Conservation (phyloP, 2,113 vertebrate genomes). For the Bettongia penicillata region DNA sequence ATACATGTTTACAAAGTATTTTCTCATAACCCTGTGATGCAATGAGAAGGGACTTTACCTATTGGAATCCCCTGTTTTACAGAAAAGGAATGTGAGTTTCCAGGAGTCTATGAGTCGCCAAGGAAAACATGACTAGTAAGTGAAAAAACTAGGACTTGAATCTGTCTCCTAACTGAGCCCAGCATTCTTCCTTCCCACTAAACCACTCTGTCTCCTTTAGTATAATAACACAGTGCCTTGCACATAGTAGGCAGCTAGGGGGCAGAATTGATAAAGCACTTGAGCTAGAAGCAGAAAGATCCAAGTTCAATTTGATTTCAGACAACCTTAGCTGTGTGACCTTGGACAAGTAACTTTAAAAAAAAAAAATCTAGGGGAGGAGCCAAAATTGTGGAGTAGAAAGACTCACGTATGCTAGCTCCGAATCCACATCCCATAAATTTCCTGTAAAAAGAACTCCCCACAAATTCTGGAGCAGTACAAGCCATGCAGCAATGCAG, state of each 20-base stretch:
- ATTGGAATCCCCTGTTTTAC: background rate
- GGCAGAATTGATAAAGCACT: background rate
- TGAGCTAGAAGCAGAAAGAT: background rate
- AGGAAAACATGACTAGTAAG: background rate
- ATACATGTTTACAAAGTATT: background rate
- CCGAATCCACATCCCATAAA: too few species aligned
- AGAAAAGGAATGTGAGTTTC: background rate
- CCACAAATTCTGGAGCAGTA: too few species aligned
- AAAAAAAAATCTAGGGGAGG: too few species aligned
- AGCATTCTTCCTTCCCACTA: background rate
- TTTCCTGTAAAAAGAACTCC: too few species aligned
- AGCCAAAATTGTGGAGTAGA: too few species aligned
- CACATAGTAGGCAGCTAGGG: background rate
- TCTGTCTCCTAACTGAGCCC: background rate
- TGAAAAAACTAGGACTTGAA: background rate
- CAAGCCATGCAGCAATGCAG: too few species aligned
- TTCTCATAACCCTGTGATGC: background rate
- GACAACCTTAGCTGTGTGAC: background rate
- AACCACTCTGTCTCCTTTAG: background rate
- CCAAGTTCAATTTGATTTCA: background rate
- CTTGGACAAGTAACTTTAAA: background rate
- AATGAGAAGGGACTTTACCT: background rate
- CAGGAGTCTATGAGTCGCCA: background rate
- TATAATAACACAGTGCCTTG: background rate
- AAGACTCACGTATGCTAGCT: too few species aligned